Evolutionary conservation across 1,140 invertebrate species (phyloP).

Genomic region (Brachionus rubens): DNA sequence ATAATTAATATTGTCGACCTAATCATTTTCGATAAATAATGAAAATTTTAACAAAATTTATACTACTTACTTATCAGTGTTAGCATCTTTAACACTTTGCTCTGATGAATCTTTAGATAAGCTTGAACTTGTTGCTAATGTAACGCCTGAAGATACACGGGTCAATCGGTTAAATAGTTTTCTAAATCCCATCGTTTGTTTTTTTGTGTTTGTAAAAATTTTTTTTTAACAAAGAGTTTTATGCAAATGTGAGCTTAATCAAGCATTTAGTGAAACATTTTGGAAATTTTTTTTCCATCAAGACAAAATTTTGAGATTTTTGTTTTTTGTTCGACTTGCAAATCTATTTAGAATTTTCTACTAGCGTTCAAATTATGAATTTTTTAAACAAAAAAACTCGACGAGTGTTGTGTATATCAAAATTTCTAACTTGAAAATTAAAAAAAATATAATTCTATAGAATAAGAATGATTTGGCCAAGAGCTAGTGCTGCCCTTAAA

Average conservation of each 20-base stretch:
- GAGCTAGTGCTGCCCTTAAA: constrained; percentile 40
- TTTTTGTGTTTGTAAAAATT: background rate
- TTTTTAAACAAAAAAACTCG: no score
- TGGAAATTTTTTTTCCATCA: no score
- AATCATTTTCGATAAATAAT: no score
- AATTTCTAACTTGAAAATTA: background rate
- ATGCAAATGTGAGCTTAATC: background rate
- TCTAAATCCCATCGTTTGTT: constrained; percentile 8
- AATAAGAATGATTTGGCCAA: constrained; percentile 44
- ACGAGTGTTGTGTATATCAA: background rate
- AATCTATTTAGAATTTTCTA: background rate
- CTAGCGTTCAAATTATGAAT: constrained; percentile 36
- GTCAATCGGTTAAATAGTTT: background rate
- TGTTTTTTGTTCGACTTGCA: background rate
- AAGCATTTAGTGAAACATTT: background rate
- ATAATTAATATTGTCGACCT: no score
- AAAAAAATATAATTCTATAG: background rate
- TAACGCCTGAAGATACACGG: background rate
- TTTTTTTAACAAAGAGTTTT: no score
- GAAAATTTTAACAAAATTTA: no score
- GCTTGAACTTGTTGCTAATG: background rate
- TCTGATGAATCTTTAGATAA: constrained; percentile 3
- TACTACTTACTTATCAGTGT: constrained; percentile 10
- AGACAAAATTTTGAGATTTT: background rate
- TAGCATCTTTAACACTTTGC: background rate